Evolutionary conservation across 2,888 invertebrate genomes (phyloP), one percentile per base, ranked within the genome.

Genomic region (Drosophila koepferae): DNA sequence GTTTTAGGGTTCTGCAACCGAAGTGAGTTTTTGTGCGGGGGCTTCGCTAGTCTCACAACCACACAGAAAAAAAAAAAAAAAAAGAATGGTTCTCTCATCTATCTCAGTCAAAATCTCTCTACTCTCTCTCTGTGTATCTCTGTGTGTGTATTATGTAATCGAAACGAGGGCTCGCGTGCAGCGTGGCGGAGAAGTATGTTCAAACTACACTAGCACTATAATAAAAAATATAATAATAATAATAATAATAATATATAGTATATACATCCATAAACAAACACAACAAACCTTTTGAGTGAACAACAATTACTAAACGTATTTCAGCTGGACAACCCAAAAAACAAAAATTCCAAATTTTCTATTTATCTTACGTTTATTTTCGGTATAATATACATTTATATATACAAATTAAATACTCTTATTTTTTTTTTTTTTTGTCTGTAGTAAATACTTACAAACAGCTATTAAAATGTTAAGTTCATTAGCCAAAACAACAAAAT

Each of bases 141-240:
- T 38, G 53, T 38, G 64, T 76, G 72, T 83, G 28, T 28, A 6
- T 28, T 28, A 28, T 82, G 58, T 81, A 65, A 83, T 73, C 72
- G 66, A 82, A 81, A 68, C 77, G 89, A 86, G 87, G 90, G 87
- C 87, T 87, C 89, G 90, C 78, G 89, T 80, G 87, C 90, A 89
- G 84, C 86, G 84, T 87, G 76, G 74, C 28, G 89, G 90, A 90
- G 89, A 90, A 87, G 87, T 87, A 87, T 87, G 87, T 87, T 86
- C 63, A 78, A 85, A 81, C 77, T 77, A 88, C 80, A 90, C 77
- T 87, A 84, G 67, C 68, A 73, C 81, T 80, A 62, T 66, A 74
- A 82, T 63, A 5, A 9, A 20, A 23, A 54, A 54, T 6, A 34
- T 53, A 3, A 53, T 36, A 20, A 23, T 28, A 6, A 28, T 28